Conservation (phyloP, 2,113 vertebrate species). For the Microtus montanus region DNA sequence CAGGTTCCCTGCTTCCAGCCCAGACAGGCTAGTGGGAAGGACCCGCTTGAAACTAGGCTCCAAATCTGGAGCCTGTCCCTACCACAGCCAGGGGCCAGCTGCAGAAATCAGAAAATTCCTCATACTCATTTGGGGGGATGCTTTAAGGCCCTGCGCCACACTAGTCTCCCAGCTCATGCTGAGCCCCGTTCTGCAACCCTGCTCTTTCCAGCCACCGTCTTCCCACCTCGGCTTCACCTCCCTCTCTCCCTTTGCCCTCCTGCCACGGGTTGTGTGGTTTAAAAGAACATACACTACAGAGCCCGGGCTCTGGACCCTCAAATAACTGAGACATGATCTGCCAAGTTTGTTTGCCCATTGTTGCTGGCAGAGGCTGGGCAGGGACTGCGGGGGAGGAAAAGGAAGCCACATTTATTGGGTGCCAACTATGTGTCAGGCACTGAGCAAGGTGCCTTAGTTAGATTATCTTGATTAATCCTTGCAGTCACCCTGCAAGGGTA, state of each 20-base stretch:
- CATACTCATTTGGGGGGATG: background rate
- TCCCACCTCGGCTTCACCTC: background rate
- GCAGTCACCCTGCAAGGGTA: conserved; percentile 26
- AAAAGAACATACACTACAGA: conserved; percentile 4
- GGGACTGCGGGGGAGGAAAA: conserved; percentile 28
- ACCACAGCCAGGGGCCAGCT: conserved; percentile 26
- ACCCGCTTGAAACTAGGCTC: conserved; percentile 53
- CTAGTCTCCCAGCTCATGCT: background rate
- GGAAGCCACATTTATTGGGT: conserved; percentile 64
- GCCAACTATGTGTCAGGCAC: conserved; percentile 70
- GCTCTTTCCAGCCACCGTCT: background rate
- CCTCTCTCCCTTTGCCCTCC: background rate
- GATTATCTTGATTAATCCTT: conserved; percentile 60
- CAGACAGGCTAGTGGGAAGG: conserved; percentile 61
- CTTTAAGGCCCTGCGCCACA: background rate
- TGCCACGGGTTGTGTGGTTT: background rate
- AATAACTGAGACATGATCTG: conserved; percentile 43
- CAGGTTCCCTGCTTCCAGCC: conserved; percentile 68
- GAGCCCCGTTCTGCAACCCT: background rate
- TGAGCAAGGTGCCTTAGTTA: conserved; percentile 65
- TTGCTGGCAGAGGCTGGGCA: conserved; percentile 55
- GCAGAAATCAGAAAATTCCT: conserved; percentile 42
- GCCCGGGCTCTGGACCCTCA: conserved; percentile 24
- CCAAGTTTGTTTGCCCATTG: conserved; percentile 58
- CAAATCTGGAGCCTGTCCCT: conserved; percentile 38